These are phyloP conservation scores for Ophthalmolycus amberensis DNA, from an alignment of 2,113 vertebrate species.

Conservation along the genomic window DNA sequence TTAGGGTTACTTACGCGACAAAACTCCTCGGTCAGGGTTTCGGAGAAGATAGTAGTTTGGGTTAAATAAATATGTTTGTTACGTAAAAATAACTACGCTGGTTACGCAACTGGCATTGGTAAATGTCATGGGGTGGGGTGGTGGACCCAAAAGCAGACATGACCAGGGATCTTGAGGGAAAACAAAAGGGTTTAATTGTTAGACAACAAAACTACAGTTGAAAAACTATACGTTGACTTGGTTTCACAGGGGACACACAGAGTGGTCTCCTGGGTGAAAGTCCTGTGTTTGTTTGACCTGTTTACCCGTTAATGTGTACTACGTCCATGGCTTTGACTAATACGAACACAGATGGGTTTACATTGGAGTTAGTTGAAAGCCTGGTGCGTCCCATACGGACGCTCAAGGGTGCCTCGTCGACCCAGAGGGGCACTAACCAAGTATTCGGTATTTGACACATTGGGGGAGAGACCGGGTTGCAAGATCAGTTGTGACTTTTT, in stretches of 20 bases:
- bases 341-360: background rate
- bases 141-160: too few species aligned
- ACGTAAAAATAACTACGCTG: background rate
- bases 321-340: background rate
- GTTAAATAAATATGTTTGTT: background rate
- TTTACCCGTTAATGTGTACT: background rate
- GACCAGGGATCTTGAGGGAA: too few species aligned
- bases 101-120: background rate
- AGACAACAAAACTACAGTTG: background rate
- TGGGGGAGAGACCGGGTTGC: background rate
- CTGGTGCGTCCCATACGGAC: background rate
- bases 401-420: background rate
- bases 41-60: background rate
- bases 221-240: background rate
- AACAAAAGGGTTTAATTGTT: too few species aligned
- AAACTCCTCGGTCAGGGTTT: background rate
- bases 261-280: background rate
- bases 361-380: background rate
- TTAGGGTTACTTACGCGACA: background rate
- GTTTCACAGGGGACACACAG: background rate
- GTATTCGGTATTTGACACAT: background rate
- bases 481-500: too few species aligned
- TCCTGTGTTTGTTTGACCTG: background rate
- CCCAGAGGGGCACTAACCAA: background rate
- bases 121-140: background rate